Percentiles rank a stretch among this genome's conserved stretches.
phyloP scores from a whole-genome alignment of 2,888 invertebrate genomes.

The Magallana nippona region DNA sequence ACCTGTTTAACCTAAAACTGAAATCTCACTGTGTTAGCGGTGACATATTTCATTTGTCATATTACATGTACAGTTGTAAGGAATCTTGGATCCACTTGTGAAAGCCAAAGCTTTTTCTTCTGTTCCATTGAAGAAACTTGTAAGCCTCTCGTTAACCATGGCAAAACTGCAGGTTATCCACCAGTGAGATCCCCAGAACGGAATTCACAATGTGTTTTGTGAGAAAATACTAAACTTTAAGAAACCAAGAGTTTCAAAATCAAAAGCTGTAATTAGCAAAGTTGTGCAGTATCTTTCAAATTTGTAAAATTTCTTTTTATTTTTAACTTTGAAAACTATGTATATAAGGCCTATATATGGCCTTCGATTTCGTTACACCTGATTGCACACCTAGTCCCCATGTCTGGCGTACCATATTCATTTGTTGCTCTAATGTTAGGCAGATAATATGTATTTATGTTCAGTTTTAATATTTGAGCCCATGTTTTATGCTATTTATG shows the following conservation, averaged over 20 bases:
- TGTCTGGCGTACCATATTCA: too few relatives aligned
- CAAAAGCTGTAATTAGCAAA: constrained; percentile 17
- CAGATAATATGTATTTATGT: not conserved
- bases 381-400: too few relatives aligned
- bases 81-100: too few relatives aligned
- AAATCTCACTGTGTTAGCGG: not conserved
- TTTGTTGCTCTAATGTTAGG: not conserved
- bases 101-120: constrained; percentile 24
- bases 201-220: too few relatives aligned
- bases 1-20: constrained; percentile 16
- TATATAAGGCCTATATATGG: too few relatives aligned
- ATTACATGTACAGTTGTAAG: not conserved
- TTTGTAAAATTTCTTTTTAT: not conserved
- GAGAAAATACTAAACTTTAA: not conserved
- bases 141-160: too few relatives aligned
- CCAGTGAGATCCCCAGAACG: too few relatives aligned
- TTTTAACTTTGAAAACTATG: not conserved
- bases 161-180: too few relatives aligned
- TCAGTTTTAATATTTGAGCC: too few relatives aligned
- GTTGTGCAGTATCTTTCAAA: constrained; percentile 10
- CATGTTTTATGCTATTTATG: too few relatives aligned
- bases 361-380: too few relatives aligned
- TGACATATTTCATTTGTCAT: constrained; percentile 27
- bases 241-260: too few relatives aligned
- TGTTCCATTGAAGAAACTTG: constrained; percentile 23